Evolutionary conservation across 2,888 invertebrate genomes (phyloP).

Genomic region (Lycocerus yunnanus): DNA sequence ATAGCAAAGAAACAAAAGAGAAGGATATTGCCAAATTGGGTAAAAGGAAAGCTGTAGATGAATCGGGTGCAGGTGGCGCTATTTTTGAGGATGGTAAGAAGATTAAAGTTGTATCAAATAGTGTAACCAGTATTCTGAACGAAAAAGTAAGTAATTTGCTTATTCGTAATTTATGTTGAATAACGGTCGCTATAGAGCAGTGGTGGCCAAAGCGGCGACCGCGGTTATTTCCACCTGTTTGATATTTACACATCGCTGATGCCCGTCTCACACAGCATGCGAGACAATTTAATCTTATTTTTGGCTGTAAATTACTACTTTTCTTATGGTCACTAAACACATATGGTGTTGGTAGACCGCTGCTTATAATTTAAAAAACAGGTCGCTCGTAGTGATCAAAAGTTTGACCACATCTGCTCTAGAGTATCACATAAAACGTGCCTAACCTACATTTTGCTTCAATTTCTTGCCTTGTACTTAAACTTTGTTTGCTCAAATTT

Average conservation of each 20-base stretch:
- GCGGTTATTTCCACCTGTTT: too few species aligned
- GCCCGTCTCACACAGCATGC: too few species aligned
- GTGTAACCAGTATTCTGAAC: neutral
- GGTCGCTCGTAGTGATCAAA: neutral
- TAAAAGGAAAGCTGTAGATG: constrained; percentile 33
- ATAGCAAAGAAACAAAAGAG: constrained; percentile 36
- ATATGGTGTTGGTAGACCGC: too few species aligned
- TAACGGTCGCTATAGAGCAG: too few species aligned
- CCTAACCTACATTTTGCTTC: too few species aligned
- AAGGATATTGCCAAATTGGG: constrained; percentile 41
- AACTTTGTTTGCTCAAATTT: neutral
- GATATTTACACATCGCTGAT: too few species aligned
- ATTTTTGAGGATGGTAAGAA: constrained; percentile 33
- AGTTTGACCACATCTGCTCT: neutral
- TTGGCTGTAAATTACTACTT: too few species aligned
- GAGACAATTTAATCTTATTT: too few species aligned
- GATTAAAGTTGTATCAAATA: constrained; percentile 22
- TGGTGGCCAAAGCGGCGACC: too few species aligned
- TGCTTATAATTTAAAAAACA: too few species aligned
- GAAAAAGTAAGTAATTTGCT: neutral
- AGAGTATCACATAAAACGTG: too few species aligned
- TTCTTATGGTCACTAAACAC: too few species aligned
- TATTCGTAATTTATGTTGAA: neutral
- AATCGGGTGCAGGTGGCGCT: constrained; percentile 36
- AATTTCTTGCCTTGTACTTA: neutral